Evolutionary conservation across 53 echinoderm and acorn worm species (phyloP).

Genomic region (Apostichopus leukothele): DNA sequence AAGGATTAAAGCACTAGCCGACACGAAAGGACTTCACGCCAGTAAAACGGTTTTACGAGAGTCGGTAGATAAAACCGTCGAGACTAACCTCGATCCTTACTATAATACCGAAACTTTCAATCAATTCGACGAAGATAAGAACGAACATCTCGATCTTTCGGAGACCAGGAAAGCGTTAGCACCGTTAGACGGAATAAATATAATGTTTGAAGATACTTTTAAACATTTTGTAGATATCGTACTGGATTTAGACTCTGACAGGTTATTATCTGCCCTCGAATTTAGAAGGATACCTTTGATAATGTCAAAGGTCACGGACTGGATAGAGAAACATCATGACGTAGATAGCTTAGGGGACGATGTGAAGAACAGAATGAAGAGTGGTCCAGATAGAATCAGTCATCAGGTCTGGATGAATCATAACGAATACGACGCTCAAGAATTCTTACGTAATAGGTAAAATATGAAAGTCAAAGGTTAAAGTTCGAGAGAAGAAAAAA

Average conservation of each 20-base stretch:
- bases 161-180: conserved; percentile 13
- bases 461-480: no score
- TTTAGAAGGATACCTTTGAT: conserved; percentile 29
- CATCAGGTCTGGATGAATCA: conserved; percentile 37
- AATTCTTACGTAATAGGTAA: conserved; percentile 9
- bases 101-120: conserved; percentile 16
- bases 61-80: conserved; percentile 4
- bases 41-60: conserved; percentile 34
- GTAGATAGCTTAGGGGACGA: neutral
- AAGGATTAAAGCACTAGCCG: conserved; percentile 1
- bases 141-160: neutral
- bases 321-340: conserved; percentile 7
- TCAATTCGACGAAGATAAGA: conserved; percentile 17
- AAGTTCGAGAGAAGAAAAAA: no score
- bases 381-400: conserved; percentile 25
- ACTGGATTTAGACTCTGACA: conserved; percentile 24
- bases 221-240: conserved; percentile 7
- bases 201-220: conserved; percentile 7
- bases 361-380: neutral
- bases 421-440: neutral
- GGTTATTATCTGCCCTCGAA: conserved; percentile 3
- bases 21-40: conserved; percentile 3
- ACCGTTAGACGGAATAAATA: neutral
- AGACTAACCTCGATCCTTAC: neutral
- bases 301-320: neutral